These are phyloP conservation scores for Chiloscyllium punctatum DNA, from an alignment of 2,797 vertebrate species.

Conservation along the genomic window DNA sequence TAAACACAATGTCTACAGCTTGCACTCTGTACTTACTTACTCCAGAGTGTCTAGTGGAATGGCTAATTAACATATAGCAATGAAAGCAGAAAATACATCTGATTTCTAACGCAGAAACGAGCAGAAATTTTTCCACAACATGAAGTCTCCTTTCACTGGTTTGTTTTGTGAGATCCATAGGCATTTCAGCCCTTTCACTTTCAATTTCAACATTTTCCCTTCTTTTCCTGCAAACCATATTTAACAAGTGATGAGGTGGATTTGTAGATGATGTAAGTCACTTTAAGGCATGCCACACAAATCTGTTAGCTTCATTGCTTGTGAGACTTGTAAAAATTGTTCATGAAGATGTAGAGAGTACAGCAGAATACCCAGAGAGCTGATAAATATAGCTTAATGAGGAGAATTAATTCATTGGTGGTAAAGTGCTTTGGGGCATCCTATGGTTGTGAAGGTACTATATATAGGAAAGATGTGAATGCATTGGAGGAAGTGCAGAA, in stretches of 20 bases:
- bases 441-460: background rate
- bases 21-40: conserved; percentile 5
- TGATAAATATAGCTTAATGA: background rate
- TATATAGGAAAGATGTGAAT: too few relatives aligned
- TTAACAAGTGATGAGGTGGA: background rate
- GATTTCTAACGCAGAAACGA: background rate
- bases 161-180: background rate
- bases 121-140: background rate
- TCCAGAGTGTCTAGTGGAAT: background rate
- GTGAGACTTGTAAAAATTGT: background rate
- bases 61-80: background rate
- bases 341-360: background rate
- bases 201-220: background rate
- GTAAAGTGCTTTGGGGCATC: background rate
- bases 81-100: background rate
- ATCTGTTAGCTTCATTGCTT: background rate
- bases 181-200: background rate
- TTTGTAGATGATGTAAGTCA: background rate
- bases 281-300: background rate
- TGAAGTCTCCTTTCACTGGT: background rate
- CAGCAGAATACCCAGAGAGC: background rate
- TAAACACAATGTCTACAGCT: background rate
- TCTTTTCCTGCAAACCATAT: background rate
- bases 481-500: too few relatives aligned
- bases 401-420: background rate